Conservation (phyloP, 2,888 invertebrate genomes). For the Drosophila neonasuta region DNA sequence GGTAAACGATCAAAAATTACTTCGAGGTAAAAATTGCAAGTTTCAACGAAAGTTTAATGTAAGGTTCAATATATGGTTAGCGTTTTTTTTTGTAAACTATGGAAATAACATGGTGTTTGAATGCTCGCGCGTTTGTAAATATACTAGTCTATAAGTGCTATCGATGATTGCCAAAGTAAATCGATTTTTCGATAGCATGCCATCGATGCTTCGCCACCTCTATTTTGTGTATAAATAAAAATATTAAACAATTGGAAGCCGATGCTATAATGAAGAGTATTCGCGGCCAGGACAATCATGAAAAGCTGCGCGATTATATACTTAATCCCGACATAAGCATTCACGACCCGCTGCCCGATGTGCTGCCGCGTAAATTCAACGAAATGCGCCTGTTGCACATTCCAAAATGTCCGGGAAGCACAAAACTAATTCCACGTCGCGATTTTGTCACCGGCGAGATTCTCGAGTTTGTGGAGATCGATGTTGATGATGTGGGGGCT, state of each 20-base stretch:
- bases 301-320: slow-evolving; percentile 77
- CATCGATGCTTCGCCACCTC: not conserved
- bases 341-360: slow-evolving; percentile 79
- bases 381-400: slow-evolving; percentile 74
- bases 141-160: not conserved
- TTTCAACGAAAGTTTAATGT: too few species aligned
- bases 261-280: slow-evolving; percentile 41
- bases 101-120: too few species aligned
- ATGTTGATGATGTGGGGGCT: slow-evolving; percentile 84
- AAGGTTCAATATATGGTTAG: too few species aligned
- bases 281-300: slow-evolving; percentile 53
- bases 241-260: not conserved
- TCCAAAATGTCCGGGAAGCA: slow-evolving; percentile 75
- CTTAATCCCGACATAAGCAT: slow-evolving; percentile 79
- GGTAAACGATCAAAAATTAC: not conserved
- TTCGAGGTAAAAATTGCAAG: too few species aligned
- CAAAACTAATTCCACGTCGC: slow-evolving; percentile 82
- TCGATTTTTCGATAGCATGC: not conserved
- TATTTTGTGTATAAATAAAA: not conserved
- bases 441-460: slow-evolving; percentile 90
- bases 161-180: not conserved
- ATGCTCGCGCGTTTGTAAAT: not conserved
- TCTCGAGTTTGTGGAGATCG: slow-evolving; percentile 86
- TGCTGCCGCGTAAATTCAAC: slow-evolving; percentile 76
- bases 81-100: too few species aligned